Percentiles rank a stretch among this genome's conserved stretches.
These are phyloP conservation scores for Catharus fuscescens DNA, from an alignment of 2,113 vertebrate species.

Conservation along the genomic window DNA sequence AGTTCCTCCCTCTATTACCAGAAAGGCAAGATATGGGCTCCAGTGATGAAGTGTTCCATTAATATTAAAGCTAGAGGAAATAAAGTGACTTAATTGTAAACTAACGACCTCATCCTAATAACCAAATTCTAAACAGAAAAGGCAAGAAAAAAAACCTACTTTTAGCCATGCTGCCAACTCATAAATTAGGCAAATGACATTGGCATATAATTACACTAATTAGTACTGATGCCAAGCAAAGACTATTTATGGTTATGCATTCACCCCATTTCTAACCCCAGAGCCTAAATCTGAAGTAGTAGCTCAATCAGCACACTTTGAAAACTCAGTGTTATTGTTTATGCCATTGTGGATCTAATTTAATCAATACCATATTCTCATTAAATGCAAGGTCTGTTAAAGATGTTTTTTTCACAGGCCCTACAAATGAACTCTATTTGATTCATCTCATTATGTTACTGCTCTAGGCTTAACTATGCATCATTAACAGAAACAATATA, in stretches of 20 bases:
- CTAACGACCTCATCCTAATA: conserved; percentile 74
- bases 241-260: conserved; percentile 56
- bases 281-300: conserved; percentile 43
- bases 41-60: conserved; percentile 73
- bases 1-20: conserved; percentile 61
- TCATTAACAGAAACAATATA: conserved; percentile 57
- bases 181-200: conserved; percentile 76
- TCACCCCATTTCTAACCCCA: conserved; percentile 62
- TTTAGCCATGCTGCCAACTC: conserved; percentile 66
- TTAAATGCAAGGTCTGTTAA: conserved; percentile 63
- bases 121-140: conserved; percentile 67
- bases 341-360: conserved; percentile 50
- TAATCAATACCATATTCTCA: conserved; percentile 66
- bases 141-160: conserved; percentile 49
- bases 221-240: conserved; percentile 71
- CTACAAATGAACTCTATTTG: conserved; percentile 49
- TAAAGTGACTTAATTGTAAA: conserved; percentile 76
- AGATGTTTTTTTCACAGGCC: conserved; percentile 21
- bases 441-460: conserved; percentile 47
- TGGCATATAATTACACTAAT: conserved; percentile 74
- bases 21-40: conserved; percentile 53
- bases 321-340: conserved; percentile 52
- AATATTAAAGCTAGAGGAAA: conserved; percentile 63
- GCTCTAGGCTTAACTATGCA: conserved; percentile 56
- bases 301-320: conserved; percentile 39